Evolutionary conservation across 1,140 invertebrate species (phyloP), one percentile per base, ranked within the genome.

Genomic region (Leptinotarsa lineolata): DNA sequence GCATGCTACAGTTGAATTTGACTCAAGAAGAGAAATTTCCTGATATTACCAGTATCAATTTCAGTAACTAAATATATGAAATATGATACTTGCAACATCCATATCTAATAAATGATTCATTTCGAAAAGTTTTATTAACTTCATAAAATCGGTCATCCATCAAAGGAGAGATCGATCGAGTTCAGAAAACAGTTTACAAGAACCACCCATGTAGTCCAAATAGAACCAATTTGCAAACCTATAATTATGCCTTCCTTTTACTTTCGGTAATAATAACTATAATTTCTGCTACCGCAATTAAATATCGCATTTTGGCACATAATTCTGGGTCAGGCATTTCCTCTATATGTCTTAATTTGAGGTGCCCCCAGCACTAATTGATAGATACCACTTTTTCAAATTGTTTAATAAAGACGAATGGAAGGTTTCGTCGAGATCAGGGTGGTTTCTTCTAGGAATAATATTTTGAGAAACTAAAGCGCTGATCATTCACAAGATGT

Each of bases 231-330:
- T 67, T 45, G 24, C 13, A 46, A 46, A 15, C 65, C 65, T 46
- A 45, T 30, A 67, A 67, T 67, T 67, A 67, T 67, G 24, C 39
- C 6, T 45, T 30, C 65, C 65, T 44, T 44, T 67, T 67, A 67
- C 65, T 67, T 20, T 45, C 30, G n/a, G 30, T 20, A 39, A 18
- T 67, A 67, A 67, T 67, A 67, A 21, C 65, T 67, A 46, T 67
- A 67, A 67, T 67, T 30, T 67, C 24, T 16, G 65, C 65, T 67
- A 39, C 44, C 65, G 44, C 65, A 67, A 67, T 67, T 67, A 67
- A 67, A 67, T 67, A 67, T 67, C 16, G 65, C 39, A 67, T 67
- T 67, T 67, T 67, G 65, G 65, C 65, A 67, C 65, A 44, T 67
- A 67, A 67, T 67, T 22, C 16, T 16, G 44, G 65, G 65, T 46